Evolutionary conservation across 1,140 invertebrate genomes (phyloP), one percentile per base, ranked within the genome.

Genomic region (Polyergus mexicanus): DNA sequence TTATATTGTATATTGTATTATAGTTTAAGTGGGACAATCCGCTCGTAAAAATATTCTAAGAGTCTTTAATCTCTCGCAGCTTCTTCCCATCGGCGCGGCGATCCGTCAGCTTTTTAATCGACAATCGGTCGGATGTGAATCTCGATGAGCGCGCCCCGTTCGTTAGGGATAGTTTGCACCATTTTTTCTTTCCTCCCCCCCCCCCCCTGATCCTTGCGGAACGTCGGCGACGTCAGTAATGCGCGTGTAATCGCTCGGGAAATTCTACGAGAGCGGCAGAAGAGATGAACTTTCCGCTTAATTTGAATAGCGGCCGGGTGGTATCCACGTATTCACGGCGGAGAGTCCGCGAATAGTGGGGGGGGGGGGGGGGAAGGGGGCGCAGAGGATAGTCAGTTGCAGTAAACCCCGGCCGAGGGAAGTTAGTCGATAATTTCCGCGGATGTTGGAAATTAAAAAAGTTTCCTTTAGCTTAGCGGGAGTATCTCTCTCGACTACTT

Each of bases 371-470:
- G n/a, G n/a, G n/a, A n/a, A n/a, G n/a, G n/a, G n/a, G n/a, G n/a
- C n/a, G n/a, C 44, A 44, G 63, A 25, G 32, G 35, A 65, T 10
- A 51, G 65, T 47, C 56, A 84, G 80, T 80, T 69, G 80, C 56
- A 76, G 86, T 62, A 58, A 88, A 85, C 66, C 86, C 35, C 25
- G 60, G 54, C 28, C 13, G n/a, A 71, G 68, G 16, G 86, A 92
- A 88, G 87, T 92, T 92, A 56, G 54, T 81, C 86, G 89, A 91
- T 92, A 91, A 91, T 92, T 92, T 92, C 85, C 84, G 75, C 84
- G 90, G 90, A 92, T 92, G 90, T 88, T 91, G 89, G 87, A 92
- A 92, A 92, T 92, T 92, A 92, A 92, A 92, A 92, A 92, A 92
- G 90, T 92, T 92, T 92, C 41, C 76, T 62, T 60, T 75, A 32